Percentiles rank a stretch among this genome's conserved stretches.
phyloP scores from a whole-genome alignment of 1,140 invertebrate genomes.

The Amyelois transitella region DNA sequence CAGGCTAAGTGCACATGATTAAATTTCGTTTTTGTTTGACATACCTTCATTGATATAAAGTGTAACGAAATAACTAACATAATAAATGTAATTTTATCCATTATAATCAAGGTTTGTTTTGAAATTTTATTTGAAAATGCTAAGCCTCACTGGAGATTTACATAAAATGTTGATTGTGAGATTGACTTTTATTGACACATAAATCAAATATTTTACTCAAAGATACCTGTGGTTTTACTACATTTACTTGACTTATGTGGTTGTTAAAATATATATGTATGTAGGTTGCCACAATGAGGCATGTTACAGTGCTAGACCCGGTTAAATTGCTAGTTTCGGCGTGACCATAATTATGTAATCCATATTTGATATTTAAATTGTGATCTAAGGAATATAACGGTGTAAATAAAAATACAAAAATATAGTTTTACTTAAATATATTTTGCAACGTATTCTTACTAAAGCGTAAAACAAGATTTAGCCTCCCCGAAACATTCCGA shows the following conservation, averaged over 20 bases:
- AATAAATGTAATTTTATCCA: neutral
- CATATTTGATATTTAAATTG: too few relatives aligned
- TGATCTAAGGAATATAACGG: neutral
- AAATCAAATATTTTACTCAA: too few relatives aligned
- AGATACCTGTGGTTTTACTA: too few relatives aligned
- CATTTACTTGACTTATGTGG: too few relatives aligned
- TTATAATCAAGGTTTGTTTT: neutral
- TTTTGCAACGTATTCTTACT: constrained; percentile 46
- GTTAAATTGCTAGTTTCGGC: too few relatives aligned
- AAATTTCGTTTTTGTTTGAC: neutral
- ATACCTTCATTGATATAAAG: neutral
- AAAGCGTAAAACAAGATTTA: constrained; percentile 50
- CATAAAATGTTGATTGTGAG: neutral
- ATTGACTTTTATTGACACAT: neutral
- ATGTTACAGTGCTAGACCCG: too few relatives aligned
- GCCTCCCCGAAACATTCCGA: constrained; percentile 19
- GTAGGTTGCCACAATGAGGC: too few relatives aligned
- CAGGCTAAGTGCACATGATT: too few relatives aligned
- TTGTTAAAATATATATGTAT: too few relatives aligned
- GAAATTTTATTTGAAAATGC: neutral
- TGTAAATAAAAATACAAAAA: constrained; percentile 25
- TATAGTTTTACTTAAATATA: constrained; percentile 45
- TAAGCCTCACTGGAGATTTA: neutral
- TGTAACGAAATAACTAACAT: neutral
- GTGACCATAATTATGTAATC: too few relatives aligned